phyloP scores from a whole-genome alignment of 2,797 vertebrate species.

The Tragelaphus eurycerus region DNA sequence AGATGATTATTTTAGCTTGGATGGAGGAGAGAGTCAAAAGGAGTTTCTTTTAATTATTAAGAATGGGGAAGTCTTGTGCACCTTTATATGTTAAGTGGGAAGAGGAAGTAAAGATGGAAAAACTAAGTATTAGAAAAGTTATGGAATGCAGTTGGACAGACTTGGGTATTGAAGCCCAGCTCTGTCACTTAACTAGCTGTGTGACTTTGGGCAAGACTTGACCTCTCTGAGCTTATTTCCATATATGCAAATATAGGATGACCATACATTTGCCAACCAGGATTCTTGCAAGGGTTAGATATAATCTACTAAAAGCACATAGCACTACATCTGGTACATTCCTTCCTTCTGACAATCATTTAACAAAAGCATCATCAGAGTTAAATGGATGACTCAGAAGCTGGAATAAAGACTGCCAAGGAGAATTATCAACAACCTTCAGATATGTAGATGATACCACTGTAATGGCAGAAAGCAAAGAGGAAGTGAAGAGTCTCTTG shows the following conservation, averaged over 20 bases:
- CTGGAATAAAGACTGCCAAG: neutral
- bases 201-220: neutral
- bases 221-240: neutral
- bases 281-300: neutral
- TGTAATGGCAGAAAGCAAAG: neutral
- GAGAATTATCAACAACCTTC: neutral
- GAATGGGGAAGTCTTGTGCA: neutral
- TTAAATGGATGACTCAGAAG: neutral
- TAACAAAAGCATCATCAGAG: neutral
- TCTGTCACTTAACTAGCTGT: neutral
- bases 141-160: neutral
- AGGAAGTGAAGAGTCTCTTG: neutral
- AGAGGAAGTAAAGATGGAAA: neutral
- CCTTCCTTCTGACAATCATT: neutral
- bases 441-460: neutral
- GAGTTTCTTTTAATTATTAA: neutral
- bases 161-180: neutral
- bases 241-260: neutral
- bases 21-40: neutral
- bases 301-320: neutral
- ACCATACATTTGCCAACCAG: neutral
- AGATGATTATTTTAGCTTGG: neutral
- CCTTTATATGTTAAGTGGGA: neutral
- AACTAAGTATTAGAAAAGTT: neutral
- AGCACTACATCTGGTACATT: neutral